A percentile compares a stretch with the other conserved stretches of the same genome.
These are phyloP conservation scores for Aphelinus certus DNA, from an alignment of 1,140 invertebrate genomes.

Conservation along the genomic window DNA sequence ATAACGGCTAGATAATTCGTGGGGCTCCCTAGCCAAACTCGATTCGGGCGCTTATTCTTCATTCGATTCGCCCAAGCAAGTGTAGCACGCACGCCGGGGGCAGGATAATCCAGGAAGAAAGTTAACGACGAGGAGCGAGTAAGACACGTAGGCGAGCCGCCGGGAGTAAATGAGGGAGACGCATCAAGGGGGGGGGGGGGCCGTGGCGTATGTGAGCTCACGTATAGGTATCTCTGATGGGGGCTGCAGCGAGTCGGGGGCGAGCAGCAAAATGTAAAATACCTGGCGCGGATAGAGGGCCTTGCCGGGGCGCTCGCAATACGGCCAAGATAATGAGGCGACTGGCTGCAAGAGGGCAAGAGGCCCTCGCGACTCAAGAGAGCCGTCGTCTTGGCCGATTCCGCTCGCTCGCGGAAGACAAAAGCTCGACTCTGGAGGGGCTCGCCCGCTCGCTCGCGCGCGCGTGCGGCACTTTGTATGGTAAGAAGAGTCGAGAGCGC, in stretches of 20 bases:
- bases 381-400: neutral
- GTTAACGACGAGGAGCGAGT: neutral
- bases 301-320: slow-evolving; percentile 10
- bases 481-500: slow-evolving; percentile 22
- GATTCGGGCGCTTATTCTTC: no score
- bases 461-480: slow-evolving; percentile 11
- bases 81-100: neutral
- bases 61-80: no score
- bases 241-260: neutral
- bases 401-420: neutral
- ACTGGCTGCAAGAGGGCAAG: neutral
- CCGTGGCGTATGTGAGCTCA: no score
- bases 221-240: neutral
- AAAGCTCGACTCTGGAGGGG: neutral
- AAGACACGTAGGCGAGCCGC: no score
- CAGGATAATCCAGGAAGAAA: neutral
- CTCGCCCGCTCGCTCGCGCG: neutral
- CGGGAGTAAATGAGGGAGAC: no score
- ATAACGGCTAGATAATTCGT: no score
- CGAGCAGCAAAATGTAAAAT: slow-evolving; percentile 19
- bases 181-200: no score
- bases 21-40: no score
- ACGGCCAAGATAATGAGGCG: slow-evolving; percentile 23
- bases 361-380: neutral
- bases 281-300: neutral